Base-by-base conservation (phyloP, 2,113 vertebrate genomes). In the Eurystomus gularis region DNA sequence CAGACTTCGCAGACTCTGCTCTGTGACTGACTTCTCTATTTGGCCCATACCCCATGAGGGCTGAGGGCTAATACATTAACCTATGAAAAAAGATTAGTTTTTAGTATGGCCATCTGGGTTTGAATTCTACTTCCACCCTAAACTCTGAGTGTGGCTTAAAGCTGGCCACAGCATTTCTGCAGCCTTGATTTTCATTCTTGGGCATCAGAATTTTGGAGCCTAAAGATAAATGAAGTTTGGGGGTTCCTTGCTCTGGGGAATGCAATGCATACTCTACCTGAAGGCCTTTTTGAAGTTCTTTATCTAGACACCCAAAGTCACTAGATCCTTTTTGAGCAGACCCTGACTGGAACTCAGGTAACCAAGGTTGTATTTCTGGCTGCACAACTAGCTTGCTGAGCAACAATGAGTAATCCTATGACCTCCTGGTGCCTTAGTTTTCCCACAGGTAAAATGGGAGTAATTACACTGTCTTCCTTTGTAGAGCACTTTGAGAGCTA, bases 371-470 rank as follows among this genome's bases (percentile, higher is more conserved):
- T 90, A 93, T 88, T 96, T 92, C 87, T 94, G 85, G 86, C 90
- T 82, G 35, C 28, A 66, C 62, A 58, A 80, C 87, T 49, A 44
- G 60, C 84, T 89, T 89, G 70, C 64, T 90, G 80, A 86, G 72
- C 93, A 92, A 92, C 1, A 1, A 19, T 66, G 54, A 92, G 46
- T 86, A 90, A 94, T 72, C 48, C 79, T 51, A 9, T 84, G 86
- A 88, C 82, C 82, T 93, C 64, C 82, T 48, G 33, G 68, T 88
- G 77, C 82, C 90, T 97, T 76, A 70, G 10, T 92, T 94, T 96
- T 83, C 82, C 75, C 85, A 80, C 87, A 96, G 71, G 88, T 96
- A 88, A 90, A 72, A 82, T 52, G 35, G 26, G 61, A 84, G 20
- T 72, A 93, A 90, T 95, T 66, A 86, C 10, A 49, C 31, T 72